Evolutionary conservation across 2,797 vertebrate species (phyloP).

Genomic region (Aythya fuligula): DNA sequence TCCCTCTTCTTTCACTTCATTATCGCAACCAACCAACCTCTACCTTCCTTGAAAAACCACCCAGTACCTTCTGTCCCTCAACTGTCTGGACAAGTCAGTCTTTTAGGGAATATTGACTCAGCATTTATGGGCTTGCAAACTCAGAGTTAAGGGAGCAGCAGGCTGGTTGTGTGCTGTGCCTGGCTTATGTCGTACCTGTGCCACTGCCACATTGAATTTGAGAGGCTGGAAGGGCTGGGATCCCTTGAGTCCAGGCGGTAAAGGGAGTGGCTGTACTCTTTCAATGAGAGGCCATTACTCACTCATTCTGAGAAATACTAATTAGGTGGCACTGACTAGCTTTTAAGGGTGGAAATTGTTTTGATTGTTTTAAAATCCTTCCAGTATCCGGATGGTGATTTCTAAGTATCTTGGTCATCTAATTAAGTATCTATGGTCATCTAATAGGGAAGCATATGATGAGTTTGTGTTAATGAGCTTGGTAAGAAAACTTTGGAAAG

Average conservation of each 20-base stretch:
- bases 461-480: neutral
- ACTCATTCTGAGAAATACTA: neutral
- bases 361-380: neutral
- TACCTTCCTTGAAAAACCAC: neutral
- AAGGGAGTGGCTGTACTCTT: accelerated
- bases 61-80: neutral
- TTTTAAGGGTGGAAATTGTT: neutral
- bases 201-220: accelerated
- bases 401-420: neutral
- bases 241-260: neutral
- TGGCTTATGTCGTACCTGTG: neutral
- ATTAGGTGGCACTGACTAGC: neutral
- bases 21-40: neutral
- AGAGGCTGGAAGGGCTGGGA: neutral
- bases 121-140: neutral
- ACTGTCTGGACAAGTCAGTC: neutral
- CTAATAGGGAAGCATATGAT: neutral
- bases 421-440: neutral
- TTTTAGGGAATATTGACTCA: neutral
- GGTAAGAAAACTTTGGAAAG: neutral
- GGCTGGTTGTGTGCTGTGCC: accelerated
- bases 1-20: neutral
- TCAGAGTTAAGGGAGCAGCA: neutral
- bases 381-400: neutral
- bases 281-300: accelerated